A percentile compares a stretch with the other conserved stretches of the same genome.
phyloP scores from a whole-genome alignment of 30 jellyfish, hydroid and myxozoan species.

The Aurelia aurita region DNA sequence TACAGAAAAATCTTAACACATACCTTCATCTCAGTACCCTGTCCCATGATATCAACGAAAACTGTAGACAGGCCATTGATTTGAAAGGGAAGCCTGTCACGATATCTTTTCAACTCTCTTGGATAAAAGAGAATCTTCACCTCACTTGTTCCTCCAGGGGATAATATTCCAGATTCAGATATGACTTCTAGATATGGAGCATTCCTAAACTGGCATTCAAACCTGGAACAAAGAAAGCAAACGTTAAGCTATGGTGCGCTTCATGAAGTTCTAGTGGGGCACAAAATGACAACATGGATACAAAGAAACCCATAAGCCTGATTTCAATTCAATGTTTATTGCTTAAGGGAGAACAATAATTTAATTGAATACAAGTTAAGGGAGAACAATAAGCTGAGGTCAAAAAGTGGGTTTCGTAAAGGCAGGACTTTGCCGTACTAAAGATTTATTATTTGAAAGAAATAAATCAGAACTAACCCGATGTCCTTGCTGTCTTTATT shows the following conservation, averaged over 20 bases:
- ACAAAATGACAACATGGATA: too few relatives aligned
- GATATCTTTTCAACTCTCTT: slow-evolving; percentile 75
- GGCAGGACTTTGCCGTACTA: too few relatives aligned
- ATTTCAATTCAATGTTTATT: too few relatives aligned
- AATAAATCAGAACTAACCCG: slow-evolving; percentile 52
- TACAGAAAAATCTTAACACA: too few relatives aligned
- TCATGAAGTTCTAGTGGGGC: too few relatives aligned
- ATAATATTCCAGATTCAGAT: slow-evolving; percentile 66
- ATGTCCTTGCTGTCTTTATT: slow-evolving; percentile 81
- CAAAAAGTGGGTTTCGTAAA: too few relatives aligned
- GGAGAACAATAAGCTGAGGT: too few relatives aligned
- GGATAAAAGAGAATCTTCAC: slow-evolving; percentile 88
- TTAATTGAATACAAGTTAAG: too few relatives aligned
- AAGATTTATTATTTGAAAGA: too few relatives aligned
- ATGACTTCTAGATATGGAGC: slow-evolving; percentile 75
- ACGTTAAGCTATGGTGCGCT: too few relatives aligned
- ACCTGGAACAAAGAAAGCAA: slow-evolving; percentile 14
- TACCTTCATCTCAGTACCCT: slow-evolving; percentile 98
- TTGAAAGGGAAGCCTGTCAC: slow-evolving; percentile 76
- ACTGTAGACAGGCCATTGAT: slow-evolving; percentile 85
- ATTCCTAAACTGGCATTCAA: slow-evolving; percentile 77
- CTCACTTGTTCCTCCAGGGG: slow-evolving; percentile 77
- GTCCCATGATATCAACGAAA: slow-evolving; percentile 76
- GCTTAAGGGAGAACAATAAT: too few relatives aligned
- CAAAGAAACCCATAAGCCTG: too few relatives aligned